A percentile compares a stretch with the other conserved stretches of the same genome.
Conservation (phyloP, 2,113 vertebrate genomes). For the Hyaena hyaena region DNA sequence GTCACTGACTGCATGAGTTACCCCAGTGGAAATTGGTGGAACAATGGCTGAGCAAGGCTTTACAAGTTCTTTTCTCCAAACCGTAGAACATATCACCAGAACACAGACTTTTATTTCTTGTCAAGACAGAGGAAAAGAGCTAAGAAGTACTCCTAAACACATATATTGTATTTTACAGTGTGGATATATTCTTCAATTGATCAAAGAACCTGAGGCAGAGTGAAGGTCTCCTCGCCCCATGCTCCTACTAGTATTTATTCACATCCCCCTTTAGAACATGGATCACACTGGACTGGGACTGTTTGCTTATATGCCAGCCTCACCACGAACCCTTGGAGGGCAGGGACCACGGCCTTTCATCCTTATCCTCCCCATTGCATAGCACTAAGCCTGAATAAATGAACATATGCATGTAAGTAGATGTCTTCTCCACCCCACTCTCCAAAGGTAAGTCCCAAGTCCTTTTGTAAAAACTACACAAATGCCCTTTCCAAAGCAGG, state of each 20-base stretch:
- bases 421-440: neutral
- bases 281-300: neutral
- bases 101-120: neutral
- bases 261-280: neutral
- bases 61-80: neutral
- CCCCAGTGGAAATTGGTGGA: neutral
- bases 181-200: neutral
- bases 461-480: neutral
- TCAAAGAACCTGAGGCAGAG: neutral
- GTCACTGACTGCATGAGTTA: conserved; percentile 55
- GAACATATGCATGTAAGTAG: neutral
- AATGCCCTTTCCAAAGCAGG: neutral
- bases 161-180: neutral
- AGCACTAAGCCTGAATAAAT: neutral
- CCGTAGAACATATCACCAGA: neutral
- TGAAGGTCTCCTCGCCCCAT: neutral
- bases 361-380: neutral
- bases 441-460: neutral
- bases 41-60: neutral
- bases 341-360: neutral
- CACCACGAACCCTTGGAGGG: neutral
- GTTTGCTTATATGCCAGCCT: neutral
- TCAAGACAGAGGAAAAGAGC: neutral
- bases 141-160: neutral
- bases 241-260: neutral